Evolutionary conservation across 2,888 invertebrate genomes (phyloP).

Genomic region (Peribatodes rhomboidaria): DNA sequence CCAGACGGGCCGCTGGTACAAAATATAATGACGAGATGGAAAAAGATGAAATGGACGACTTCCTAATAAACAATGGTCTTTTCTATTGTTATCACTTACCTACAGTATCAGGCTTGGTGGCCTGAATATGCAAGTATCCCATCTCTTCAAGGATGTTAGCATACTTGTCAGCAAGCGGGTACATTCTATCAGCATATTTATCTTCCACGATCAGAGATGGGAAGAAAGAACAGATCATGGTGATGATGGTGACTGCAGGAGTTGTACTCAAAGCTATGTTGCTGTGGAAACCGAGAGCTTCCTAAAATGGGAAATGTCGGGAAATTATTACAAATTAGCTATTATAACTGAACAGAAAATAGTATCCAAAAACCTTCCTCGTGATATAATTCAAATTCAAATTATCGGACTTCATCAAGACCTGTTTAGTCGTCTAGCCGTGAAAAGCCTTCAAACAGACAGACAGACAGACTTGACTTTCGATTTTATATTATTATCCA

Average conservation of each 20-base stretch:
- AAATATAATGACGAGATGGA: no score
- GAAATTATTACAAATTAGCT: no score
- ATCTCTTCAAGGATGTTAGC: constrained; percentile 57
- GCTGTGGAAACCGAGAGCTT: constrained; percentile 84
- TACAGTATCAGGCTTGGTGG: constrained; percentile 95
- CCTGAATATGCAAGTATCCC: constrained; percentile 90
- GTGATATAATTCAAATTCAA: background rate
- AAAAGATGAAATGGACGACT: no score
- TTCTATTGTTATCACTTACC: constrained; percentile 50
- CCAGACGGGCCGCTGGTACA: no score
- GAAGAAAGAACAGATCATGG: constrained; percentile 80
- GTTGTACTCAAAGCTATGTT: constrained; percentile 85
- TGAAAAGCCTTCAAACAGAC: no score
- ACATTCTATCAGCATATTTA: constrained; percentile 61
- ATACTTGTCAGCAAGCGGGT: constrained; percentile 58
- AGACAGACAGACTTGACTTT: no score
- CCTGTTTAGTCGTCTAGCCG: no score
- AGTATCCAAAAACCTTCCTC: no score
- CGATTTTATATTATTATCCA: no score
- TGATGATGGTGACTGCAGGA: constrained; percentile 55
- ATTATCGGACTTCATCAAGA: no score
- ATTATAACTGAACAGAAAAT: no score
- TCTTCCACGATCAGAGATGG: constrained; percentile 86
- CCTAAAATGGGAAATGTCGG: constrained; percentile 57
- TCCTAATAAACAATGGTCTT: no score